Evolutionary conservation across 2,797 vertebrate species (phyloP), one percentile per base, ranked within the genome.

Genomic region (Dermochelys coriacea): DNA sequence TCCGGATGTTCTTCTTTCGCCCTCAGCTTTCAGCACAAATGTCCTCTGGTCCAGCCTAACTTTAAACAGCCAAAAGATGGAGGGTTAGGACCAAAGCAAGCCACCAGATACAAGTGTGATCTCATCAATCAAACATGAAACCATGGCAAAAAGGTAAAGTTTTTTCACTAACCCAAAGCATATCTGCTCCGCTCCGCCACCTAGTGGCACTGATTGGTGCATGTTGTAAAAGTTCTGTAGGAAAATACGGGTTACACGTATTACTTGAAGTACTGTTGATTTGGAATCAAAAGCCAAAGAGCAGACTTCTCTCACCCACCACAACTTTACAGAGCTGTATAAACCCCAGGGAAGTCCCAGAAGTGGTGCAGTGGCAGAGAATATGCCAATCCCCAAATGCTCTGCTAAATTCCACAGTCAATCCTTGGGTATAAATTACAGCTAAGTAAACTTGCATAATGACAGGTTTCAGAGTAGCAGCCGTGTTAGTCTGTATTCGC

Each of bases 171-270:
- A 90, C 80, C 27, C 75, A 81, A 91, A 86, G 55, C 0, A 0
- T 41, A 31, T 27, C 37, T 84, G 68, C 0, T 85, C 1, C 0
- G 27, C 82, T 49, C 37, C 21, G 37, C 10, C 77, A 49, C 45
- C n/a, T 9, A 23, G n/a, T 71, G 64, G 15, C 29, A 6, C 0
- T 1, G 55, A 89, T 45, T 0, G 0, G 49, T 0, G 1, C 29
- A 79, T 85, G 80, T 12, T 19, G 86, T 41, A 88, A 95, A 68
- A 80, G 37, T 93, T 12, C 50, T 59, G 59, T 3, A 31, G 3
- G 19, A 31, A 9, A 12, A 45, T 3, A 52, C 31, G 75, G 83
- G 37, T 5, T 45, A 71, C 37, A 68, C 57, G 34, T 80, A 92
- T 90, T 52, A 82, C 74, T 88, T 34, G 85, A 82, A 95, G 37